These are phyloP conservation scores for Drosophila ananassae DNA, from an alignment of 1,140 invertebrate genomes.

Conservation along the genomic window DNA sequence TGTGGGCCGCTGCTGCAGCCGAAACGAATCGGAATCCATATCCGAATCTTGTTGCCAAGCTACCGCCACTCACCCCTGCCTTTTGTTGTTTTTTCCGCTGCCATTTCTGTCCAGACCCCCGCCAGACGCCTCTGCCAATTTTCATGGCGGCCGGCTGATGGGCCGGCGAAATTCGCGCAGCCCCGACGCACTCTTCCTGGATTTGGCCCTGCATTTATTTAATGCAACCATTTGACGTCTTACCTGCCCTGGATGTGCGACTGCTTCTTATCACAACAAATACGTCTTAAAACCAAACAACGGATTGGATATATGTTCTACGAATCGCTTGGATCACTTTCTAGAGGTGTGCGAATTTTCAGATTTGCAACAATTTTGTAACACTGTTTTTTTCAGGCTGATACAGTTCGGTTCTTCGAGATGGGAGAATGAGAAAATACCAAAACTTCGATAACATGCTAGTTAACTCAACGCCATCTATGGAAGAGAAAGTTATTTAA, in stretches of 20 bases:
- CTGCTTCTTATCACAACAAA: not conserved
- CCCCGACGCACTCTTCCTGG: not conserved
- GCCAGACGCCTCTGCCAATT: conserved; percentile 31
- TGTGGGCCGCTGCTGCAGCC: conserved; percentile 30
- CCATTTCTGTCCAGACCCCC: conserved; percentile 19
- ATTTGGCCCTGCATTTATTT: not conserved
- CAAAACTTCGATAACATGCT: not conserved
- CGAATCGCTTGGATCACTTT: not conserved
- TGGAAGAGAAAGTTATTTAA: not conserved
- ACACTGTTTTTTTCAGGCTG: no score
- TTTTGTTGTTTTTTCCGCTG: conserved; percentile 29
- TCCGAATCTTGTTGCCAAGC: conserved; percentile 29
- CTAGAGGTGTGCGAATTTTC: not conserved
- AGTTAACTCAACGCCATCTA: not conserved
- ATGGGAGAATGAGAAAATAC: not conserved
- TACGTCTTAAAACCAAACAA: not conserved
- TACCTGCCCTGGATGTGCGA: not conserved
- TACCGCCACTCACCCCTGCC: conserved; percentile 13
- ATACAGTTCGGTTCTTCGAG: no score
- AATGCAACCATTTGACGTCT: not conserved
- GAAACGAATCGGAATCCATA: conserved; percentile 3
- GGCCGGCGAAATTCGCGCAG: conserved; percentile 31
- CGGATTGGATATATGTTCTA: not conserved
- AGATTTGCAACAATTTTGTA: no score
- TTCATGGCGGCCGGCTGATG: conserved; percentile 22